Evolutionary conservation across 2,888 invertebrate species (phyloP), one percentile per base, ranked within the genome.

Genomic region (Apantesis nais): DNA sequence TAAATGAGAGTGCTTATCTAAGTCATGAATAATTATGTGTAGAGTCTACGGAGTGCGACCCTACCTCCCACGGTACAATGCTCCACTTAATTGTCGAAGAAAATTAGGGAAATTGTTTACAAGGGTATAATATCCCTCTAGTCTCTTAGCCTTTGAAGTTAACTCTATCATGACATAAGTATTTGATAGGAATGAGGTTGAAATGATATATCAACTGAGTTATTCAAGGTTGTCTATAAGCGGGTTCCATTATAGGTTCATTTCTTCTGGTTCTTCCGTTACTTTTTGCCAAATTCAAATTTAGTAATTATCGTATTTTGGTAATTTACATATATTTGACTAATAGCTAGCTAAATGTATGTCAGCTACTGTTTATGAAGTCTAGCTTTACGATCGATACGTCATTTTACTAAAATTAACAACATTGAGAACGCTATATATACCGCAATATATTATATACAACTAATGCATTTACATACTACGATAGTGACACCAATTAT

Each of bases 1-100:
- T 48, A 39, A 68, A 68, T 68, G 64, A 61, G 61, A 64, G 58
- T 66, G 62, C 67, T 52, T 67, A 77, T 48, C 62, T 64, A 62
- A 31, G 29, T 58, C 69, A 79, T 80, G 81, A 72, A 72, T 73
- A 77, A 77, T 71, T 73, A 74, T 74, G 60, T 75, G 64, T 72
- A 29, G 29, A 68, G 44, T 58, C 61, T 25, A 41, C 25, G 16
- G 37, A 52, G 52, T 55, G 19, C 34, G 65, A n/a, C 52, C n/a
- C 37, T 70, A 14, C 65, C 14, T 37, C 66, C 25, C 61, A 11
- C n/a, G 48, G 14, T 64, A 70, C 62, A 68, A 63, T 74, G 62
- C 61, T 48, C 12, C 39, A 72, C 66, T 69, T 68, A 72, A 78
- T 78, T 72, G 72, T 65, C 66, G 48, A 67, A 14, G 66, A 37